Evolutionary conservation across 2,797 vertebrate genomes (phyloP), one percentile per base, ranked within the genome.

Genomic region (Alauda arvensis): DNA sequence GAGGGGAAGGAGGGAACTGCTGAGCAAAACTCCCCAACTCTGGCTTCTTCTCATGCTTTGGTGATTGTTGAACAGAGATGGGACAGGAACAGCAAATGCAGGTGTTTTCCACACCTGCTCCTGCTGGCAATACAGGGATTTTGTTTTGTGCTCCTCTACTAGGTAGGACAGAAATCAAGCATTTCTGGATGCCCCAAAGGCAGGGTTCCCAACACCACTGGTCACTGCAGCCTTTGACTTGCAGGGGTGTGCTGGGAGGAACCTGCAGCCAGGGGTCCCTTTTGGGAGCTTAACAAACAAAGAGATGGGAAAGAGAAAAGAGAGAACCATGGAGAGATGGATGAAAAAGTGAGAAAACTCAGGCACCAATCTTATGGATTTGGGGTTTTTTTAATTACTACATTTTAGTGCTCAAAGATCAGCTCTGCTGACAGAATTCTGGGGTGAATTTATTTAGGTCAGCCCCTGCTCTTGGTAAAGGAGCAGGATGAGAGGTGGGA

Each of bases 161-260:
- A 2, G 2, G 31, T 14, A 16, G 60, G 33, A 23, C 37, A 37
- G 10, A 37, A 11, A 37, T 37, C 7, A n/a, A 48, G 28, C 67
- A 42, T 16, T 84, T 42, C 4, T 1, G 56, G 53, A 12, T 13
- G 43, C 29, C 75, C 43, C 24, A 10, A 26, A 21, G n/a, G 42
- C 8, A 21, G 25, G 33, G 26, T 9, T 75, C 33, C 51, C 9
- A 61, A 1, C 12, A 7, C 9, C 37, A 0, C 4, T 46, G 7
- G 1, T 37, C 2, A 0, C 2, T 25, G 26, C 2, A 3, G 5
- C 18, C 40, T 52, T 34, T 16, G 4, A 18, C 18, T 12, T 40
- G 52, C 72, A 82, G 75, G 77, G 18, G 71, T 0, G 10, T 1
- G 4, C 24, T 46, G 57, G 43, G 57, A 71, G 51, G 9, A 8